phyloP scores from a whole-genome alignment of 1,140 invertebrate species.

The Polyergus mexicanus region DNA sequence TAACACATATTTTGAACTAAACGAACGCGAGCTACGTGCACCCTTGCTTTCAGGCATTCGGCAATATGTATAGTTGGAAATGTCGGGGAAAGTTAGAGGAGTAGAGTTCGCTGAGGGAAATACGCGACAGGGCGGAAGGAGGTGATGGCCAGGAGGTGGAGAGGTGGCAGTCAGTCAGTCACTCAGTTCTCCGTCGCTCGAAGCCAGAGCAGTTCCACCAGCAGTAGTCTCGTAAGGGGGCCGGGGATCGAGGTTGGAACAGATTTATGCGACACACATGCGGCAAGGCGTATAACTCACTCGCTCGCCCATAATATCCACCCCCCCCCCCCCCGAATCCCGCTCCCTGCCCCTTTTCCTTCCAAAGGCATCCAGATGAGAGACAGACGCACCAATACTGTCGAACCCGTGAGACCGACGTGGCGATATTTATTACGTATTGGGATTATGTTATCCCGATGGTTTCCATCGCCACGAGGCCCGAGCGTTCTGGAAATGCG shows the following conservation, averaged over 20 bases:
- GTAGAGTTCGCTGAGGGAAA: slow-evolving; percentile 53
- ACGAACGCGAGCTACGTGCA: slow-evolving; percentile 47
- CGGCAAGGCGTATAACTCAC: slow-evolving; percentile 86
- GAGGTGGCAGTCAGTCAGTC: slow-evolving; percentile 78
- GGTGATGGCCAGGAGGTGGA: slow-evolving; percentile 59
- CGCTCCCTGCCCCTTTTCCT: slow-evolving; percentile 64
- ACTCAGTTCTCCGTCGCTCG: slow-evolving; percentile 76
- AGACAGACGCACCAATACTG: slow-evolving; percentile 82
- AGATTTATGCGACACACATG: slow-evolving; percentile 87
- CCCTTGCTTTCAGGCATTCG: slow-evolving; percentile 33
- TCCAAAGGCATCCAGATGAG: slow-evolving; percentile 78
- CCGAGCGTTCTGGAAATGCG: slow-evolving; percentile 20
- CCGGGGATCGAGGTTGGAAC: slow-evolving; percentile 81
- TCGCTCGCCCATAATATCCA: slow-evolving; percentile 85
- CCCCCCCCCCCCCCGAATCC: slow-evolving; percentile 66
- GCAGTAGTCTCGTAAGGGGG: slow-evolving; percentile 79
- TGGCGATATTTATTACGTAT: slow-evolving; percentile 84
- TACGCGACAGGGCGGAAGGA: slow-evolving; percentile 40
- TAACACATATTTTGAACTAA: slow-evolving; percentile 59
- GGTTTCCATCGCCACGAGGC: slow-evolving; percentile 62
- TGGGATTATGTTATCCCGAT: slow-evolving; percentile 81
- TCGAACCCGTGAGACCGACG: slow-evolving; percentile 70
- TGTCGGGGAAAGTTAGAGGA: slow-evolving; percentile 58
- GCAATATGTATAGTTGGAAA: slow-evolving; percentile 50
- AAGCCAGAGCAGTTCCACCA: slow-evolving; percentile 76